A percentile compares a stretch with the other conserved stretches of the same genome.
phyloP scores from a whole-genome alignment of 1,140 invertebrate species.

The Chironomus tepperi region DNA sequence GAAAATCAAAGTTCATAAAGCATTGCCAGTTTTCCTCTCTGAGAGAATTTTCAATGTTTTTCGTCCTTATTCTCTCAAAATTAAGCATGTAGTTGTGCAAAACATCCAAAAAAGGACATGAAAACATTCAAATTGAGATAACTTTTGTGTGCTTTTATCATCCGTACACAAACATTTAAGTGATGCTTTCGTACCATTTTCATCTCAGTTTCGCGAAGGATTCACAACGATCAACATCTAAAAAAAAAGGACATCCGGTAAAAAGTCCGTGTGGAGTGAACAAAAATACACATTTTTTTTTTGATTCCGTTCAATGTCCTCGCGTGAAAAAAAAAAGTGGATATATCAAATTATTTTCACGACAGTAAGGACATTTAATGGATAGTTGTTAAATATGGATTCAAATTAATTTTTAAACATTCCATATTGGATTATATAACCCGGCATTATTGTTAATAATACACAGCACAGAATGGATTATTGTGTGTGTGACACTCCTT shows the following conservation, averaged over 20 bases:
- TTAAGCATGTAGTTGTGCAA: neutral
- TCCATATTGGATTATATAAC: neutral
- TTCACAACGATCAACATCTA: neutral
- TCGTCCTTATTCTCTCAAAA: neutral
- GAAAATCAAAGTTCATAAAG: slow-evolving; percentile 14
- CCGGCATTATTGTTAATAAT: neutral
- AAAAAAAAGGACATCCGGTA: neutral
- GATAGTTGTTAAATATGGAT: neutral
- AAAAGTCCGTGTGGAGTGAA: neutral
- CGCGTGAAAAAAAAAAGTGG: neutral
- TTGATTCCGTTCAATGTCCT: neutral
- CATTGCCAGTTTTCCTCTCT: neutral
- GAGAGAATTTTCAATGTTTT: neutral
- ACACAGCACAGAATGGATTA: neutral
- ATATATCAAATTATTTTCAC: neutral
- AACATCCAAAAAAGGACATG: neutral
- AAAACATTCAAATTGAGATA: neutral
- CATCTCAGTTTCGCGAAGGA: slow-evolving; percentile 15
- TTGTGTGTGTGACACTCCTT: slow-evolving; percentile 22
- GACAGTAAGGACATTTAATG: neutral
- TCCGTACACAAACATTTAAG: neutral
- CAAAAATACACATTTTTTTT: neutral
- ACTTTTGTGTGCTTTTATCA: neutral
- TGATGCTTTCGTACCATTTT: neutral
- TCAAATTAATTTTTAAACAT: neutral